These are phyloP conservation scores for Fissipunctia ypsillon DNA, from an alignment of 2,888 invertebrate genomes.

Conservation along the genomic window DNA sequence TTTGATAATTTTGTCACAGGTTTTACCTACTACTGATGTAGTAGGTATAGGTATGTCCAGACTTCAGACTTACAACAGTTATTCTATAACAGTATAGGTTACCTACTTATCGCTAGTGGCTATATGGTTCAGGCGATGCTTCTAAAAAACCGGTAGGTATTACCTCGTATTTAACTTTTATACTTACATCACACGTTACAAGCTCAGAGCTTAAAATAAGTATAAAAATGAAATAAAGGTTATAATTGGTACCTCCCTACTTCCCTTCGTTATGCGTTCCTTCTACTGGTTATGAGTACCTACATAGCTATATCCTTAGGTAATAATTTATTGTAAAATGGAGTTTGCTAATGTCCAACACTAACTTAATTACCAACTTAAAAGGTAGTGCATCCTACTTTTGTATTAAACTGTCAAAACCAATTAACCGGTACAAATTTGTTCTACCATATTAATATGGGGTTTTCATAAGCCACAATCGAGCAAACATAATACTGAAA, in stretches of 20 bases:
- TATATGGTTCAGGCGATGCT: neutral
- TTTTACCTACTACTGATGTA: neutral
- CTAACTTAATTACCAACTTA: constrained; percentile 23
- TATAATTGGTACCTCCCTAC: neutral
- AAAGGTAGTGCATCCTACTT: constrained; percentile 1
- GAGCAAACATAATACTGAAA: constrained; percentile 64
- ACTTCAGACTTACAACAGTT: neutral
- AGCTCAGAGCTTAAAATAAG: neutral
- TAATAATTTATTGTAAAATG: neutral
- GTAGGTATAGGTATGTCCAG: neutral
- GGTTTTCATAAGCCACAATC: constrained; percentile 63
- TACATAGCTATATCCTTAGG: neutral
- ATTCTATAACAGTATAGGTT: neutral
- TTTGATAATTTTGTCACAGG: neutral
- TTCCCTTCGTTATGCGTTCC: neutral
- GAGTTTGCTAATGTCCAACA: constrained; percentile 1
- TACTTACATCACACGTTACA: neutral
- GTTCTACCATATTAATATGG: constrained; percentile 53
- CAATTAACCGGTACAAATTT: constrained; percentile 57
- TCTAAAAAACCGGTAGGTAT: neutral
- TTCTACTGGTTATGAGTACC: neutral
- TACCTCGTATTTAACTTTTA: neutral
- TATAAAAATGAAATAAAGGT: no score
- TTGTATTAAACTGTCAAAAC: constrained; percentile 42
- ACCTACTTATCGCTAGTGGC: neutral